A percentile compares a stretch with the other conserved stretches of the same genome.
Conservation (phyloP, 1,140 invertebrate genomes). For the Cydia splendana region DNA sequence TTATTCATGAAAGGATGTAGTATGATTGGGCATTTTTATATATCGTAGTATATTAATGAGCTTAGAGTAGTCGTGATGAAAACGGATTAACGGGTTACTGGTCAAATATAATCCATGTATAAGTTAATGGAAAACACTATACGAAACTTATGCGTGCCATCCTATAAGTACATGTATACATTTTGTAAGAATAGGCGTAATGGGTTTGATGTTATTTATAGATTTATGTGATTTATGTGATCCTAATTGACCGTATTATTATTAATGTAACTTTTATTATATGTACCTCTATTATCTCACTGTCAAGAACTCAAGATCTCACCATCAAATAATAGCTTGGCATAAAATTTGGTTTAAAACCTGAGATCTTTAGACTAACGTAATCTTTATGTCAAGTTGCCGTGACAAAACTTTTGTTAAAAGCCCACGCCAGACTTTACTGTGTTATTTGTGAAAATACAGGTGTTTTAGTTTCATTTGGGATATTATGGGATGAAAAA, state of each 20-base stretch:
- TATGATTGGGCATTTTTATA: constrained; percentile 23
- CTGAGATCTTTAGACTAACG: not conserved
- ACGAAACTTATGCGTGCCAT: constrained; percentile 13
- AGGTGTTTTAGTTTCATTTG: too few relatives aligned
- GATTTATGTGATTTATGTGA: constrained; percentile 17
- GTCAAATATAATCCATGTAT: constrained; percentile 10
- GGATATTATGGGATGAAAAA: too few relatives aligned
- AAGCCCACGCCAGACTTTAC: too few relatives aligned
- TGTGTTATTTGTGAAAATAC: too few relatives aligned
- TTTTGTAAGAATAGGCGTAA: constrained; percentile 34
- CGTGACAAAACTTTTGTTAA: too few relatives aligned
- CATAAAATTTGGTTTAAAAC: not conserved
- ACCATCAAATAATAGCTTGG: not conserved
- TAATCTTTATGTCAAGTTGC: not conserved
- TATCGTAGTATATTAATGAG: constrained; percentile 22
- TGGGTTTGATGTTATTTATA: constrained; percentile 35
- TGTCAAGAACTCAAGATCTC: not conserved
- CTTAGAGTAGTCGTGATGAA: constrained; percentile 24
- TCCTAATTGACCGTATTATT: constrained; percentile 16
- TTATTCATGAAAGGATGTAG: constrained; percentile 1
- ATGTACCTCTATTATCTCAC: not conserved
- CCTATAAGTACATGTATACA: constrained; percentile 31
- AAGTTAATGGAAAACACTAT: constrained; percentile 2
- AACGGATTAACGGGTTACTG: constrained; percentile 29
- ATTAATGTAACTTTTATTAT: not conserved